These are phyloP conservation scores for Melitaea cinxia DNA, from an alignment of 1,140 invertebrate genomes.

Conservation along the genomic window DNA sequence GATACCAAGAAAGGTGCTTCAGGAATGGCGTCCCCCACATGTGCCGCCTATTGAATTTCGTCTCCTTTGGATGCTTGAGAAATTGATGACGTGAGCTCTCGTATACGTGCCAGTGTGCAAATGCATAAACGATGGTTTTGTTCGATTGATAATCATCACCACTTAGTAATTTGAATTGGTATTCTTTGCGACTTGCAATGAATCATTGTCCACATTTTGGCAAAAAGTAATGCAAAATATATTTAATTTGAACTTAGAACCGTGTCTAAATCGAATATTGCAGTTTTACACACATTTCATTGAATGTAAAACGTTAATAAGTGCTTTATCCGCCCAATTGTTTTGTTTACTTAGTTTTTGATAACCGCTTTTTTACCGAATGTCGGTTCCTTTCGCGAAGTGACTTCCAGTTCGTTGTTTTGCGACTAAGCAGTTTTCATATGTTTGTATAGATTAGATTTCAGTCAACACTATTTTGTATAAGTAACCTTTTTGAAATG, in stretches of 20 bases:
- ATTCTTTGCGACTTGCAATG: constrained; percentile 47
- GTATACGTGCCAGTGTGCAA: constrained; percentile 50
- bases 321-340: constrained; percentile 46
- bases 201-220: constrained; percentile 73
- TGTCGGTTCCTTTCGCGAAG: constrained; percentile 29
- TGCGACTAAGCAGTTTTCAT: background rate
- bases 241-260: constrained; percentile 30
- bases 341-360: constrained; percentile 67
- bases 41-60: constrained; percentile 78
- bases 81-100: constrained; percentile 70
- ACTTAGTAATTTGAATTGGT: constrained; percentile 36
- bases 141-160: constrained; percentile 43
- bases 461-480: background rate
- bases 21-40: constrained; percentile 82
- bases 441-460: background rate
- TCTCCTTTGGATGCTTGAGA: constrained; percentile 58
- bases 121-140: constrained; percentile 43
- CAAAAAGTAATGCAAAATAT: constrained; percentile 54
- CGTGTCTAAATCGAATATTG: constrained; percentile 6
- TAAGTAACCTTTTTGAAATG: background rate
- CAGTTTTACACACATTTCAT: constrained; percentile 12
- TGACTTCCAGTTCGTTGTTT: constrained; percentile 7
- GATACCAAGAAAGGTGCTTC: constrained; percentile 80
- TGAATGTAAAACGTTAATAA: constrained; percentile 37
- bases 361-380: constrained; percentile 27